Evolutionary conservation across 2,113 vertebrate species (phyloP), one percentile per base, ranked within the genome.

Genomic region (Castor canadensis): DNA sequence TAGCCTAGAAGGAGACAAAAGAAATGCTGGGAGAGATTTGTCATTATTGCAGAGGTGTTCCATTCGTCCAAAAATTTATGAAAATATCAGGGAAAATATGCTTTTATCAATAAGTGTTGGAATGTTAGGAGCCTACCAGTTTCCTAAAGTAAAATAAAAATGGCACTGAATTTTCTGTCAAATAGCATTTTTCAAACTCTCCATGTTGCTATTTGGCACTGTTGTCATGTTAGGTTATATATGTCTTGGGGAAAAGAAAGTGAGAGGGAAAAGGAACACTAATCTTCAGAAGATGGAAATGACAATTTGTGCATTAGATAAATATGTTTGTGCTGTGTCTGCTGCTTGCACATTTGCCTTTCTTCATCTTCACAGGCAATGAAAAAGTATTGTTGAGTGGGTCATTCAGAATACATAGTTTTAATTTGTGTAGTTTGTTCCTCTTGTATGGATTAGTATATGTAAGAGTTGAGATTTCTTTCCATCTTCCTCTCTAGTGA

Each of bases 61-160:
- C 10, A 19, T 58, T 92, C 69, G 72, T 49, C 56, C 35, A 64
- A 54, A n/a, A 13, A 32, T 77, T 60, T 60, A 52, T 80, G n/a
- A 80, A 84, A 47, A 81, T 71, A 60, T 56, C 60, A 72, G 45
- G 69, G 47, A 90, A 87, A 92, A 54, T 47, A 52, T 79, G 62
- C 35, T 90, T 88, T 83, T 72, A 87, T 86, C 30, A 87, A 9
- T 79, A 47, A 58, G 0, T 88, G 47, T 62, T 91, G n/a, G 45
- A 58, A 56, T 92, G 71, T 86, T 88, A 89, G 75, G 35, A 86
- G 52, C 32, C 38, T 89, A 82, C 67, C 35, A 64, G 6, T 58
- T 95, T 96, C 87, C 16, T 24, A 95, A 87, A 72, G 47, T 71
- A 76, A 92, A 94, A 79, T 45, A 8, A 83, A 81, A 58, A 84